Evolutionary conservation across 2,888 invertebrate genomes (phyloP).

Genomic region (Andrena chrysosceles): DNA sequence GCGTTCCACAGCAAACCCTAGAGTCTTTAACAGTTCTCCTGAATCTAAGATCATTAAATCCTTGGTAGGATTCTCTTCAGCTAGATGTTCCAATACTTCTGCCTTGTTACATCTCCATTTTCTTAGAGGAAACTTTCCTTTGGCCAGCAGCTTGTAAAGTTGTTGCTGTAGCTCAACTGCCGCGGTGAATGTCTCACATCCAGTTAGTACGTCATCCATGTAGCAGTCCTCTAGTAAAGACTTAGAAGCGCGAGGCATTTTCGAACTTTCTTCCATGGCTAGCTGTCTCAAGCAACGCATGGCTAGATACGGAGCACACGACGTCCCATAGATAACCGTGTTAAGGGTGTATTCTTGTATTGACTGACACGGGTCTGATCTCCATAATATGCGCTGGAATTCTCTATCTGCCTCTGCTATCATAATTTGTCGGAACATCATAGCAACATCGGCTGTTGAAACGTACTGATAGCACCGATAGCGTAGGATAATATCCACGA

Average conservation of each 20-base stretch:
- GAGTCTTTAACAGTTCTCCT: not conserved
- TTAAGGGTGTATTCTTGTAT: not conserved
- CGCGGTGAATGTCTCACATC: not conserved
- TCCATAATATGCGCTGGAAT: not conserved
- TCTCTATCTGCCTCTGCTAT: not conserved
- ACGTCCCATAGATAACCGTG: not conserved
- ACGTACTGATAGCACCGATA: not conserved
- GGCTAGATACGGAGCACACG: not conserved
- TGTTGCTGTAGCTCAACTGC: not conserved
- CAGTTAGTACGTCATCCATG: not conserved
- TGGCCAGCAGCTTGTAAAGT: not conserved
- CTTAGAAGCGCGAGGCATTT: not conserved
- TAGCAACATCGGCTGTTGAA: not conserved
- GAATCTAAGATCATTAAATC: not conserved
- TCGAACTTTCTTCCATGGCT: not conserved
- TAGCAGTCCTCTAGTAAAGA: not conserved
- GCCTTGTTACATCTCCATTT: not conserved
- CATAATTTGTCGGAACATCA: constrained; percentile 9
- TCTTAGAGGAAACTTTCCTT: not conserved
- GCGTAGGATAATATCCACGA: not conserved
- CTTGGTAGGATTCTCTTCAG: not conserved
- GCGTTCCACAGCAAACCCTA: not conserved
- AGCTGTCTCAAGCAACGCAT: not conserved
- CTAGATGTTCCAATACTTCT: not conserved
- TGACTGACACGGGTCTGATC: not conserved